phyloP scores from a whole-genome alignment of 37 sponge, comb jelly and placozoan species.

The Cliona cf. orientalis region DNA sequence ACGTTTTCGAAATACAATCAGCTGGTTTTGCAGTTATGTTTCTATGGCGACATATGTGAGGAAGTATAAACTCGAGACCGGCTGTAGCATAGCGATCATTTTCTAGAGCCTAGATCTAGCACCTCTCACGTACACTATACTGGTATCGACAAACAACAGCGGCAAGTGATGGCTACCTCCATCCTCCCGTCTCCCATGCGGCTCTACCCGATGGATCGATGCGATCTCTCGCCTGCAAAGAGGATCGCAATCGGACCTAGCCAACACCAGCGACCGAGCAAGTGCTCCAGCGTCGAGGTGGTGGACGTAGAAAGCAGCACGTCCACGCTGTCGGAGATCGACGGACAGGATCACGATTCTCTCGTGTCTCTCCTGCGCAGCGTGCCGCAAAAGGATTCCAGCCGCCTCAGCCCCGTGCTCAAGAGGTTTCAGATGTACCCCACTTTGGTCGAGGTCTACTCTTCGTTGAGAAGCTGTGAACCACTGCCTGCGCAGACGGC shows the following conservation, averaged over 20 bases:
- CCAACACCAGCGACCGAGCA: not conserved
- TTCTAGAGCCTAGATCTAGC: too few relatives aligned
- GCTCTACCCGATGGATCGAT: not conserved
- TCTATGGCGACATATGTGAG: too few relatives aligned
- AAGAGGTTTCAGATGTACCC: slow-evolving; percentile 21
- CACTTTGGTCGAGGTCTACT: slow-evolving; percentile 9
- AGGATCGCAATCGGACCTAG: not conserved
- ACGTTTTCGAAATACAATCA: too few relatives aligned
- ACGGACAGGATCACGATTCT: not conserved
- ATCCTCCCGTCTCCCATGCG: not conserved
- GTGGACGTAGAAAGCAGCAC: not conserved
- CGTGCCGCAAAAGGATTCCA: not conserved
- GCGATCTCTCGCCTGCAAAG: not conserved
- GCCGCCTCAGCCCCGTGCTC: not conserved
- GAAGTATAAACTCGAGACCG: too few relatives aligned
- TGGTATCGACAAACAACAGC: too few relatives aligned
- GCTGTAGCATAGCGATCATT: too few relatives aligned
- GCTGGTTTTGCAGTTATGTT: too few relatives aligned
- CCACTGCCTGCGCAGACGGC: not conserved
- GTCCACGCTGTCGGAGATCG: not conserved
- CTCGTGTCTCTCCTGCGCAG: not conserved
- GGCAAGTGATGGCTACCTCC: not conserved
- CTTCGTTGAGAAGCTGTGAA: not conserved
- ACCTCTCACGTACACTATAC: too few relatives aligned
- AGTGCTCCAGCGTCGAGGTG: not conserved